phyloP scores from a whole-genome alignment of 2,797 vertebrate species.

The Pangasius krempfi region DNA sequence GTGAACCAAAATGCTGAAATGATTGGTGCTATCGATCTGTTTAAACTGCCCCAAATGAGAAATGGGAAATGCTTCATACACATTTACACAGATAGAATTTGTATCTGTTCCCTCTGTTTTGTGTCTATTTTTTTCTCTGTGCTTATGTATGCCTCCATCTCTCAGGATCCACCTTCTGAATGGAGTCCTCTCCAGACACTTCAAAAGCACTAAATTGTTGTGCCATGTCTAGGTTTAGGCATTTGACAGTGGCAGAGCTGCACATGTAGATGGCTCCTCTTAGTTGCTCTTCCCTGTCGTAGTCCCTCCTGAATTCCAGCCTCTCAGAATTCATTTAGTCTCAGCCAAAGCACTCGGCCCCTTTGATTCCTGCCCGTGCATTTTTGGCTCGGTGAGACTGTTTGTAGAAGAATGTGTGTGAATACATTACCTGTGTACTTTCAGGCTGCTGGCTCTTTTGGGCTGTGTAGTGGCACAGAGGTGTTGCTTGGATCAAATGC shows the following conservation, averaged over 20 bases:
- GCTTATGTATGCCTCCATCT: background rate
- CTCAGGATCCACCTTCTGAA: conserved; percentile 4
- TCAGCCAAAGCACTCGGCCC: conserved; percentile 25
- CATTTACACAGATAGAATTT: background rate
- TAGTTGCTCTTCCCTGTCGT: conserved; percentile 1
- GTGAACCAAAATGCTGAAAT: too few species aligned
- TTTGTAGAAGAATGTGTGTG: conserved; percentile 38
- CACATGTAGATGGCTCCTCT: conserved; percentile 36
- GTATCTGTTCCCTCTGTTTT: background rate
- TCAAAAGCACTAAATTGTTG: conserved; percentile 31
- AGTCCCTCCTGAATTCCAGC: conserved; percentile 43
- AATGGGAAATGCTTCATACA: background rate
- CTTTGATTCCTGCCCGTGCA: conserved; percentile 44
- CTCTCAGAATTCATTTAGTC: conserved; percentile 26
- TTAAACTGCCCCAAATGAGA: background rate
- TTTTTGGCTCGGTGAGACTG: conserved; percentile 28
- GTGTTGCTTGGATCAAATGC: conserved; percentile 47
- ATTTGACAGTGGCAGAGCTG: conserved; percentile 30
- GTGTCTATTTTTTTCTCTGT: background rate
- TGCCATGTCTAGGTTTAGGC: conserved; percentile 43
- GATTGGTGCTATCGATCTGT: background rate
- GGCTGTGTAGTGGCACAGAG: background rate
- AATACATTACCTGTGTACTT: conserved; percentile 52
- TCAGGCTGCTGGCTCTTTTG: background rate
- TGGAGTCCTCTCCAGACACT: conserved; percentile 5